These are phyloP conservation scores for Istiophorus platypterus DNA, from an alignment of 2,113 vertebrate genomes.

Conservation along the genomic window DNA sequence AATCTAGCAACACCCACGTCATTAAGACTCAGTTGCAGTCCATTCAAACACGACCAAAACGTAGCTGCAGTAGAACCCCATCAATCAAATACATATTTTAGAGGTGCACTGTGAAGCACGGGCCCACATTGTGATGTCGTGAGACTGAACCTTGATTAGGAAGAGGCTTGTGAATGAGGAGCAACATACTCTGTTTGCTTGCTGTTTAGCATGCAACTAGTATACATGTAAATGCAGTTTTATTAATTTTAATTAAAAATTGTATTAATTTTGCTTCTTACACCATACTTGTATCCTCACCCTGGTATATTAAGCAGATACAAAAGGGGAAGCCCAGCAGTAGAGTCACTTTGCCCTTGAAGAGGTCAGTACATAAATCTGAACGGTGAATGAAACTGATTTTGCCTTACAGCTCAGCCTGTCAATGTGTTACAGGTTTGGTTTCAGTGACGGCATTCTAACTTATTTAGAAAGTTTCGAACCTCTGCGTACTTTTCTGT, in stretches of 20 bases:
- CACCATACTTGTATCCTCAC: not conserved
- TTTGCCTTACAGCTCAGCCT: slow-evolving; percentile 31
- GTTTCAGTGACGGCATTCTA: slow-evolving; percentile 22
- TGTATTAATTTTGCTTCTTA: slow-evolving; percentile 2
- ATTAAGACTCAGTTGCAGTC: slow-evolving; percentile 83
- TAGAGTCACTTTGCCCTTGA: not conserved
- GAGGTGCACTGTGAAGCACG: slow-evolving; percentile 76
- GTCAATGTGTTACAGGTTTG: slow-evolving; percentile 9
- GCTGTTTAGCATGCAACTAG: not conserved
- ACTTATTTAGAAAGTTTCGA: slow-evolving; percentile 4
- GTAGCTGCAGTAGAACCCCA: slow-evolving; percentile 84
- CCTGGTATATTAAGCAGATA: not conserved
- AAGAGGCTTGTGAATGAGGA: slow-evolving; percentile 74
- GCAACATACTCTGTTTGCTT: not conserved
- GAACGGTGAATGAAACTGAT: slow-evolving; percentile 5
- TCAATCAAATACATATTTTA: slow-evolving; percentile 85
- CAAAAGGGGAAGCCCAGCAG: not conserved
- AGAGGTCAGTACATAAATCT: not conserved
- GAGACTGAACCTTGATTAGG: slow-evolving; percentile 70
- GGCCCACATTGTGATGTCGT: not conserved
- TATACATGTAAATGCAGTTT: slow-evolving; percentile 18
- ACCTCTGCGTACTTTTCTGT: slow-evolving; percentile 8
- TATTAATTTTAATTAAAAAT: not conserved
- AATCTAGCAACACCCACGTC: slow-evolving; percentile 81
- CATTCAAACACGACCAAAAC: slow-evolving; percentile 75